These are phyloP conservation scores for Enteromius mattozi DNA, from an alignment of 2,797 vertebrate species.

Conservation along the genomic window DNA sequence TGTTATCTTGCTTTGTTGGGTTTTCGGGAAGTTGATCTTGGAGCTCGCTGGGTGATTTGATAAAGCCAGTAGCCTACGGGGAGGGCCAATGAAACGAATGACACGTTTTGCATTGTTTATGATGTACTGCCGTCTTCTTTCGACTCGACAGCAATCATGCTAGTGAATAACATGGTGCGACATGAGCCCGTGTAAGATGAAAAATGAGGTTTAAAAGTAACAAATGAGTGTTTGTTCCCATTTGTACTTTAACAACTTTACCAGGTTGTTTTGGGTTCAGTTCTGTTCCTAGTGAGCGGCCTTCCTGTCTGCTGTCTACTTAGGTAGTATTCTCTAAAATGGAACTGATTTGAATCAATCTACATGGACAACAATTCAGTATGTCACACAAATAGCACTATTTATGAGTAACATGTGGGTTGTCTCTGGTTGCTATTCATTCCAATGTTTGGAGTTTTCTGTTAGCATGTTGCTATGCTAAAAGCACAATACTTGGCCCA, in stretches of 20 bases:
- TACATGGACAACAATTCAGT: not conserved
- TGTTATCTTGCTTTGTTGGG: slow-evolving; percentile 38
- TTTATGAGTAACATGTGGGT: slow-evolving; percentile 24
- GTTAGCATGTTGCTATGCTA: not conserved
- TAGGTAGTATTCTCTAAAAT: not conserved
- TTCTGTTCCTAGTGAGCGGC: slow-evolving; percentile 15
- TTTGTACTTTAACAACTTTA: slow-evolving; percentile 1
- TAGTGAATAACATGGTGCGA: slow-evolving; percentile 6
- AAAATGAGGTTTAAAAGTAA: not conserved
- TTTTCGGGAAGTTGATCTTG: slow-evolving; percentile 42
- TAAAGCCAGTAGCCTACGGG: slow-evolving; percentile 16
- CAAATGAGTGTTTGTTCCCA: not conserved
- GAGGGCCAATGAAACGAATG: slow-evolving; percentile 10
- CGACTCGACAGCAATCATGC: slow-evolving; percentile 11
- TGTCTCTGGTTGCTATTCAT: not conserved
- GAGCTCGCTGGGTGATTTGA: slow-evolving; percentile 25
- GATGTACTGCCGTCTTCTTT: slow-evolving; percentile 10
- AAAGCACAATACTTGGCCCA: not conserved
- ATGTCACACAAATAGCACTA: not conserved
- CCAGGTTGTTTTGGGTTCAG: slow-evolving; percentile 9
- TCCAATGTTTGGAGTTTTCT: not conserved
- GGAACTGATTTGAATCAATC: not conserved
- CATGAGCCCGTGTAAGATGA: not conserved
- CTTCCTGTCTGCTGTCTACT: not conserved
- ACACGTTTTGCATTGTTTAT: slow-evolving; percentile 2